Evolutionary conservation across 2,797 vertebrate genomes (phyloP).

Genomic region (Triplophysa yarkandensis): DNA sequence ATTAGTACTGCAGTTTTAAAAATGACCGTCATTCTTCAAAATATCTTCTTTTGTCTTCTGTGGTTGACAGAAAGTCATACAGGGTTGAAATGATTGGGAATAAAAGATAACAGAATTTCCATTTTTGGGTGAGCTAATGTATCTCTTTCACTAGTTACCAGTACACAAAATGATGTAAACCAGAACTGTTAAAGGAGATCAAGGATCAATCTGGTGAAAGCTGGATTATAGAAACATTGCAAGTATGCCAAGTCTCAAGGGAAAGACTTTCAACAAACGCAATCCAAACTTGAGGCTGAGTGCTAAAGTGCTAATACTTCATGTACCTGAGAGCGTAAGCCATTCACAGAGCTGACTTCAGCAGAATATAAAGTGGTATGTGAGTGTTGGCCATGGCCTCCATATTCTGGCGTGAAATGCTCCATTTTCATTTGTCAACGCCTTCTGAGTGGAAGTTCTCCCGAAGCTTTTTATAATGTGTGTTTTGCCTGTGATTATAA

Average conservation of each 20-base stretch:
- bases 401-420: slow-evolving; percentile 28
- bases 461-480: neutral
- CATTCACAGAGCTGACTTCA: slow-evolving; percentile 26
- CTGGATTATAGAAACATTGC: neutral
- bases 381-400: slow-evolving; percentile 21
- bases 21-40: no score
- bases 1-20: no score
- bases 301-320: slow-evolving; percentile 22
- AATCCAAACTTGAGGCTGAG: neutral
- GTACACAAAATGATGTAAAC: neutral
- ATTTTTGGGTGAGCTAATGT: no score
- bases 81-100: no score
- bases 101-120: no score
- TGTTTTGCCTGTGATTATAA: neutral
- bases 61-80: no score
- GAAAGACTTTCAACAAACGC: slow-evolving; percentile 4
- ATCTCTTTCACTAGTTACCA: no score
- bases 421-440: slow-evolving; percentile 21
- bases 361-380: slow-evolving; percentile 11
- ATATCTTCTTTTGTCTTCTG: no score
- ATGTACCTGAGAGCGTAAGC: slow-evolving; percentile 13
- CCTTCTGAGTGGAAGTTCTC: slow-evolving; percentile 6
- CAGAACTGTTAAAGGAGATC: neutral
- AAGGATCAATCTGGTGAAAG: neutral
- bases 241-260: slow-evolving; percentile 6